A percentile compares a stretch with the other conserved stretches of the same genome.
These are phyloP conservation scores for Andrena bicolor DNA, from an alignment of 2,888 invertebrate genomes.

Conservation along the genomic window DNA sequence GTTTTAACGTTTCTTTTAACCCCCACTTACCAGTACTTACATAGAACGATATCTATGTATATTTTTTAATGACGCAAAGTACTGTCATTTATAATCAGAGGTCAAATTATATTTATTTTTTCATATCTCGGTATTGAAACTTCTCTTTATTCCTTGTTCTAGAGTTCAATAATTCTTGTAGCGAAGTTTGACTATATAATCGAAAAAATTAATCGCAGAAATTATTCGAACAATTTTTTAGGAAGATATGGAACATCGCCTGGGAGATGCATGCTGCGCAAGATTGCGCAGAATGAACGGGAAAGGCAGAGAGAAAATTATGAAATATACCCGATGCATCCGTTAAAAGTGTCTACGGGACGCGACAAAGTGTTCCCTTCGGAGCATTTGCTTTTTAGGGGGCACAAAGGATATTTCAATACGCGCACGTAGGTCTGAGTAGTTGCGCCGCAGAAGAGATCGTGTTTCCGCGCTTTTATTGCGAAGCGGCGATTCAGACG, in stretches of 20 bases:
- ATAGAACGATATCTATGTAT: no score
- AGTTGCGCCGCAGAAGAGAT: conserved; percentile 25
- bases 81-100: no score
- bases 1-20: no score
- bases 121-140: no score
- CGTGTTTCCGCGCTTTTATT: conserved; percentile 11
- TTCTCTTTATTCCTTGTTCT: no score
- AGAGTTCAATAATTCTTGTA: no score
- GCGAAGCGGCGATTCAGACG: conserved; percentile 31
- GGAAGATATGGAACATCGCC: no score
- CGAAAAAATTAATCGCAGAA: no score
- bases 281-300: background rate
- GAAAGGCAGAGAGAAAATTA: background rate
- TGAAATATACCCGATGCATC: conserved; percentile 2
- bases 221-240: background rate
- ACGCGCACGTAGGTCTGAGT: conserved; percentile 22
- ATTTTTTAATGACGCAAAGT: no score
- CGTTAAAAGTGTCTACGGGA: conserved; percentile 21
- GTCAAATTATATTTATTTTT: no score
- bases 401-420: conserved; percentile 47
- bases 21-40: no score
- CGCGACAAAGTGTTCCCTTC: conserved; percentile 30
- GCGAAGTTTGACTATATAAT: no score
- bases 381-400: conserved; percentile 43
- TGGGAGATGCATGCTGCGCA: background rate